Conservation (phyloP, 2,888 invertebrate species). For the Lithophane semibrunnea region DNA sequence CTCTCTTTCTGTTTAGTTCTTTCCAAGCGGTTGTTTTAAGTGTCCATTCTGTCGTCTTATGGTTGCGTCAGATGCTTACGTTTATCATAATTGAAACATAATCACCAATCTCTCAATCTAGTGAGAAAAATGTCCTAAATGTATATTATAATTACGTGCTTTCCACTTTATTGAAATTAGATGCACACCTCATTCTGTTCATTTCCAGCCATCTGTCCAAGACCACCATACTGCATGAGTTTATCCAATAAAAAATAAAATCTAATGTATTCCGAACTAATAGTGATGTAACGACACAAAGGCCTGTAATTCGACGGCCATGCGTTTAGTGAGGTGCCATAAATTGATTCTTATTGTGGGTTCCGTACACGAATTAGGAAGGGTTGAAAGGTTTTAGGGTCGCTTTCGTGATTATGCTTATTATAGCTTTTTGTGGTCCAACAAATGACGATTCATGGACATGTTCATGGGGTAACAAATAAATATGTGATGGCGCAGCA, state of each 20-base stretch:
- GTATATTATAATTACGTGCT: not conserved
- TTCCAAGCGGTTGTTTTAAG: no score
- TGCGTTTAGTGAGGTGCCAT: slow-evolving; percentile 80
- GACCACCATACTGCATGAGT: slow-evolving; percentile 23
- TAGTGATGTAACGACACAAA: slow-evolving; percentile 72
- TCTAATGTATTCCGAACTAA: slow-evolving; percentile 57
- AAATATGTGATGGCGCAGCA: not conserved
- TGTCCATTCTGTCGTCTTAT: no score
- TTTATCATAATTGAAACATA: not conserved
- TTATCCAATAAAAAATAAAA: slow-evolving; percentile 59
- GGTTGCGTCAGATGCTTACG: no score
- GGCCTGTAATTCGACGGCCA: slow-evolving; percentile 78
- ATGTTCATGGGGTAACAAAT: slow-evolving; percentile 13
- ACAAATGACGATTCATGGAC: slow-evolving; percentile 45
- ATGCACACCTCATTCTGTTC: not conserved
- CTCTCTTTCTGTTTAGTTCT: no score
- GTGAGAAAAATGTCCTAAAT: not conserved
- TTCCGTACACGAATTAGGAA: slow-evolving; percentile 69
- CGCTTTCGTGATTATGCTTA: slow-evolving; percentile 60
- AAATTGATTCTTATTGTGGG: slow-evolving; percentile 88
- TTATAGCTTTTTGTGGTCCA: slow-evolving; percentile 45
- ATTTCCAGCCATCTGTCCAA: slow-evolving; percentile 40
- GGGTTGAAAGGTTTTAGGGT: slow-evolving; percentile 70
- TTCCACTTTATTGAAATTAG: not conserved
- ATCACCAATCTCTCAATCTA: not conserved